Percentiles rank a stretch among this genome's conserved stretches.
Conservation (phyloP, 2,797 vertebrate species). For the Halcyon chelicuti region DNA sequence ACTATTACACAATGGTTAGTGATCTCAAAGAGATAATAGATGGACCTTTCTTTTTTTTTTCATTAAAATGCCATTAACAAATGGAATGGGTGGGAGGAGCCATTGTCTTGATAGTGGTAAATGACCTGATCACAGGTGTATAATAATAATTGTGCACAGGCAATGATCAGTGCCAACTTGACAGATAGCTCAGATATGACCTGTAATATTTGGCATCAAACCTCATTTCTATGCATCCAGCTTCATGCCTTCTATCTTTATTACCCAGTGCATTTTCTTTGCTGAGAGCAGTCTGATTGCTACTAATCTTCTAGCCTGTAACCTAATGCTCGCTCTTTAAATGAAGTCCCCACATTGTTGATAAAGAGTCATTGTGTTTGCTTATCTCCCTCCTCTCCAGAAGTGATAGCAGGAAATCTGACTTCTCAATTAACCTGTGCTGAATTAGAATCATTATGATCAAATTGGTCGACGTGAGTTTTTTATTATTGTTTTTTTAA, state of each 20-base stretch:
- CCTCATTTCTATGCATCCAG: constrained; percentile 61
- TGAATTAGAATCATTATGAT: constrained; percentile 55
- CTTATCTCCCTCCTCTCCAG: constrained; percentile 63
- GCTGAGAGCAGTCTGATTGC: constrained; percentile 53
- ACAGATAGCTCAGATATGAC: constrained; percentile 49
- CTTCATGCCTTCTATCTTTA: constrained; percentile 58
- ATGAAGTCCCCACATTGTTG: constrained; percentile 57
- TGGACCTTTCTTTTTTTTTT: neutral
- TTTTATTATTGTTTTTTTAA: neutral
- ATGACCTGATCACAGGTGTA: constrained; percentile 57
- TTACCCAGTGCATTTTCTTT: constrained; percentile 56
- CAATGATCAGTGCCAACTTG: constrained; percentile 34
- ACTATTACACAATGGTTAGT: constrained; percentile 23
- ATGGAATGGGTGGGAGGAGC: constrained; percentile 45
- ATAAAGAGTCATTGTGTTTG: constrained; percentile 61
- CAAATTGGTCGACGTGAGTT: neutral
- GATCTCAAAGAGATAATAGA: constrained; percentile 25
- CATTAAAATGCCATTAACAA: constrained; percentile 59
- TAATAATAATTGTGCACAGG: constrained; percentile 26
- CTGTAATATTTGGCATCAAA: constrained; percentile 47
- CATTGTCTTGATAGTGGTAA: constrained; percentile 7
- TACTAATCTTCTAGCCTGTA: constrained; percentile 60
- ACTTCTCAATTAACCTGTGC: constrained; percentile 66
- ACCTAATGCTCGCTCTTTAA: constrained; percentile 66
- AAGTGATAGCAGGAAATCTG: constrained; percentile 57